These are phyloP conservation scores for Rana temporaria DNA, from an alignment of 2,113 vertebrate genomes.

Conservation along the genomic window DNA sequence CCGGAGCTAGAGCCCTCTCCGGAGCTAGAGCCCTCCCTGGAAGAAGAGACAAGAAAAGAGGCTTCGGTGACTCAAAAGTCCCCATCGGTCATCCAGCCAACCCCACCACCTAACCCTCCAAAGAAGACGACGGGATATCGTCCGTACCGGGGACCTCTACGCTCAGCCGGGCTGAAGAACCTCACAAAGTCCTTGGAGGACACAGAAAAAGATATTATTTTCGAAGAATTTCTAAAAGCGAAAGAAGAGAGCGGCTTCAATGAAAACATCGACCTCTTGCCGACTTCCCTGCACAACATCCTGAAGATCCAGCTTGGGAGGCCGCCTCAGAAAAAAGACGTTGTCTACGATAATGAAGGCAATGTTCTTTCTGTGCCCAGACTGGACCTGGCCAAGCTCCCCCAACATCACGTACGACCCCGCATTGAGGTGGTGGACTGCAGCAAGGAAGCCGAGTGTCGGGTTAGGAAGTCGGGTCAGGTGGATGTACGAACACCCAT, in stretches of 20 bases:
- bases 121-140: slow-evolving; percentile 24
- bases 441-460: fast-evolving
- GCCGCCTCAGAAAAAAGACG: fast-evolving
- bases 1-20: neutral
- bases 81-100: neutral
- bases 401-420: slow-evolving; percentile 63
- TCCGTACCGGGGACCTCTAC: neutral
- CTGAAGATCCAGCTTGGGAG: neutral
- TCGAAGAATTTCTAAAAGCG: fast-evolving
- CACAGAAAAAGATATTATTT: fast-evolving
- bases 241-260: fast-evolving
- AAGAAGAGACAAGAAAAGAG: neutral
- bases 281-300: neutral
- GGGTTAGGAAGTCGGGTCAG: neutral
- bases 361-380: neutral
- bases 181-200: fast-evolving
- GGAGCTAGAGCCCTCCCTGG: neutral
- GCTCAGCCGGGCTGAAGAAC: neutral
- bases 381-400: slow-evolving; percentile 55
- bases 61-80: neutral
- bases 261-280: fast-evolving
- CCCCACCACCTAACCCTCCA: neutral
- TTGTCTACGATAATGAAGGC: neutral
- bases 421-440: slow-evolving; percentile 67
- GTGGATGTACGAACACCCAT: neutral